These are phyloP conservation scores for Lucilia cuprina DNA, from an alignment of 1,140 invertebrate species.

Conservation along the genomic window DNA sequence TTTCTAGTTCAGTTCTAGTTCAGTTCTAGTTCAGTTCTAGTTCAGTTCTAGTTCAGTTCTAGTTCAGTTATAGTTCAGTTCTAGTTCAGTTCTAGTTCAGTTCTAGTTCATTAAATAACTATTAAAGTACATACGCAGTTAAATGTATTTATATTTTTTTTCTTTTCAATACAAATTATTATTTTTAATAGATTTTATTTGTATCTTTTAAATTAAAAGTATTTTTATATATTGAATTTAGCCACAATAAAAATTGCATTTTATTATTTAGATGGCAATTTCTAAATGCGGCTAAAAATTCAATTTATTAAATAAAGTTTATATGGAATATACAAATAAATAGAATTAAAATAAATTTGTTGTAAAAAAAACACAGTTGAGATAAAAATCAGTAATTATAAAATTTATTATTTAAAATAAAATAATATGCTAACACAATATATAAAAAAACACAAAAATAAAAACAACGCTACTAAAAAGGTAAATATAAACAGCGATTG, in stretches of 20 bases:
- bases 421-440: too few species aligned
- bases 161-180: not conserved
- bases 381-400: conserved; percentile 24
- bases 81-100: too few species aligned
- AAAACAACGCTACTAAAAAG: not conserved
- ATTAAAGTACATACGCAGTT: too few species aligned
- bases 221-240: not conserved
- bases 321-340: not conserved
- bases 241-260: not conserved
- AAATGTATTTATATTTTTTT: too few species aligned
- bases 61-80: too few species aligned
- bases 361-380: not conserved
- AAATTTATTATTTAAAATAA: conserved; percentile 11
- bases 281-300: conserved; percentile 15
- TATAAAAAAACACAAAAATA: too few species aligned
- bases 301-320: conserved; percentile 18
- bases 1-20: too few species aligned
- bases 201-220: not conserved
- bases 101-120: too few species aligned
- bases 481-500: not conserved
- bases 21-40: too few species aligned
- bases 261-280: not conserved
- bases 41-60: too few species aligned
- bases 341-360: not conserved
- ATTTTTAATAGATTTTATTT: not conserved